Percentiles rank a stretch among this genome's conserved stretches.
Evolutionary conservation across 92 coral and sea anemone genomes (phyloP).

Genomic region (Palythoa grandis): DNA sequence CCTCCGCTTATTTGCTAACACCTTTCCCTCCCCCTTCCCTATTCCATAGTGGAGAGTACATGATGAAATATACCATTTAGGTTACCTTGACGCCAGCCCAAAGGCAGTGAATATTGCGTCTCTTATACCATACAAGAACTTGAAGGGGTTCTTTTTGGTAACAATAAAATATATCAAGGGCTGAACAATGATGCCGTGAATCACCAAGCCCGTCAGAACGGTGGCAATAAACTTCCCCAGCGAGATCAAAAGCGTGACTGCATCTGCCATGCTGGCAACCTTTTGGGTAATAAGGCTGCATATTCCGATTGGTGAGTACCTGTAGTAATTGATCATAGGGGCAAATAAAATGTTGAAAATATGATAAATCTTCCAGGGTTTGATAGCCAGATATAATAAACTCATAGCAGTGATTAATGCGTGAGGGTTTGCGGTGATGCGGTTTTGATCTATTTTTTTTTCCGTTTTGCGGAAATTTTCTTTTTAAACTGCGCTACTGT

Average conservation of each 20-base stretch:
- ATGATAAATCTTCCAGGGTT: not conserved
- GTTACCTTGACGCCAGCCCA: constrained; percentile 53
- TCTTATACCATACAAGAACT: constrained; percentile 45
- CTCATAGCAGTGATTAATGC: too few species aligned
- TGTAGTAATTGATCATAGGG: not conserved
- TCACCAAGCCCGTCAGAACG: constrained; percentile 49
- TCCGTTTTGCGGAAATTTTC: too few species aligned
- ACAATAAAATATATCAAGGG: constrained; percentile 40
- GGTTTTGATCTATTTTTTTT: too few species aligned
- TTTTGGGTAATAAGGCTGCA: constrained; percentile 42
- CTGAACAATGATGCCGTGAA: constrained; percentile 42
- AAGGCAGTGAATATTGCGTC: constrained; percentile 58
- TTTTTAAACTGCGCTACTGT: too few species aligned
- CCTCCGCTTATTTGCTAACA: too few species aligned
- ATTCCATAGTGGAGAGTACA: too few species aligned
- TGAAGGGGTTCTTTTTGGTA: constrained; percentile 50
- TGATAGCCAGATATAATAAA: too few species aligned
- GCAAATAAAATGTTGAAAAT: not conserved
- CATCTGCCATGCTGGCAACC: constrained; percentile 47
- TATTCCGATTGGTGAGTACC: constrained; percentile 31
- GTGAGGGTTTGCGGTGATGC: too few species aligned
- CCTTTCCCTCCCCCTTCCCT: too few species aligned
- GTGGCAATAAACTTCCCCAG: constrained; percentile 54
- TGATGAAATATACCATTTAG: not conserved
- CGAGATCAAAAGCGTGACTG: constrained; percentile 9